Conservation (phyloP, 2,888 invertebrate species). For the Machimus rusticus region DNA sequence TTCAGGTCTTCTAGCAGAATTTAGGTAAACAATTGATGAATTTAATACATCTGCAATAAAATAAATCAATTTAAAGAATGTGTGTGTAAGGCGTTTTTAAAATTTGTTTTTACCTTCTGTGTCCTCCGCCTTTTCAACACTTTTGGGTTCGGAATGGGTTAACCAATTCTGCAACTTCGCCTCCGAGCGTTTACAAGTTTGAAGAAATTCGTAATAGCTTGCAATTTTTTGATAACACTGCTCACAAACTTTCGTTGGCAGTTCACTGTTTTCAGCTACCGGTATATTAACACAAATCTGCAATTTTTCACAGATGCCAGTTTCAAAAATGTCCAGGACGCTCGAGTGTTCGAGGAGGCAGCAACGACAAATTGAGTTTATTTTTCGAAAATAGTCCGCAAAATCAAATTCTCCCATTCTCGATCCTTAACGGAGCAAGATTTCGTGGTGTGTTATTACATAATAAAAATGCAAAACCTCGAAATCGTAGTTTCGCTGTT, state of each 20-base stretch:
- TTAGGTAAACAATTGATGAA: no score
- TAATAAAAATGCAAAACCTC: no score
- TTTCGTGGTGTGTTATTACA: no score
- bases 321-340: constrained; percentile 31
- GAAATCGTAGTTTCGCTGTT: no score
- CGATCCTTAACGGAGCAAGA: no score
- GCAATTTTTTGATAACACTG: constrained; percentile 47
- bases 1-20: no score
- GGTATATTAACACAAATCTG: neutral
- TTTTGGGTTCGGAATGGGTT: neutral
- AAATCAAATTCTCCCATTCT: no score
- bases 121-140: neutral
- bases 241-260: constrained; percentile 48
- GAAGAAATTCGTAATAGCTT: constrained; percentile 47
- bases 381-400: neutral
- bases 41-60: neutral
- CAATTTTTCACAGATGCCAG: neutral
- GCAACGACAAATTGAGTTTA: constrained; percentile 40
- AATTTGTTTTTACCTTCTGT: no score
- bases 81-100: no score
- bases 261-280: constrained; percentile 39
- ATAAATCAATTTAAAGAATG: no score
- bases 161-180: constrained; percentile 45
- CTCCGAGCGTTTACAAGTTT: constrained; percentile 49
- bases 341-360: constrained; percentile 22